phyloP scores from a whole-genome alignment of 1,140 invertebrate species.

The Panulirus ornatus region DNA sequence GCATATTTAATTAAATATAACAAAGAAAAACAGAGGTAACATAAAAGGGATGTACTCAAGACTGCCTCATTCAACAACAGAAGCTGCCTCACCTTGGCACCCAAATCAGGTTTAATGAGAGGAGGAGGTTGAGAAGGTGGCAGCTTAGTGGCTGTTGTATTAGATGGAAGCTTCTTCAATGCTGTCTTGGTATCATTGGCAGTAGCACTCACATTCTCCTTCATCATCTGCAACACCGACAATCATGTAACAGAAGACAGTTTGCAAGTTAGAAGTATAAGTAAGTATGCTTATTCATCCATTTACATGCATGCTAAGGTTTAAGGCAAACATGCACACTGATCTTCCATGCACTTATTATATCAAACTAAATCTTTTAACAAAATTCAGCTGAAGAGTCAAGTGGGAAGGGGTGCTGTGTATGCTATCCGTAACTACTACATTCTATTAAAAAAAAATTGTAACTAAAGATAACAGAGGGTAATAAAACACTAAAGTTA shows the following conservation, averaged over 20 bases:
- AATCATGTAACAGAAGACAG: constrained; percentile 29
- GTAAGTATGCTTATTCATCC: background rate
- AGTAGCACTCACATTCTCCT: constrained; percentile 70
- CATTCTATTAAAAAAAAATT: background rate
- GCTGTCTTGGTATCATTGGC: constrained; percentile 73
- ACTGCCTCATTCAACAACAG: too few relatives aligned
- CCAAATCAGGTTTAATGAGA: constrained; percentile 68
- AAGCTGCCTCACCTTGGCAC: constrained; percentile 60
- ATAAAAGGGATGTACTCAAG: too few relatives aligned
- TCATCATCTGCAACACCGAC: constrained; percentile 72
- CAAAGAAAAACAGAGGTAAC: too few relatives aligned
- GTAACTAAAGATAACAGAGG: background rate
- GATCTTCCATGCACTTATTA: constrained; percentile 17
- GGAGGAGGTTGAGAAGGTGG: constrained; percentile 70
- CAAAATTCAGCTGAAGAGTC: constrained; percentile 46
- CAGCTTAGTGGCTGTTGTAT: constrained; percentile 74
- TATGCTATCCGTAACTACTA: constrained; percentile 5
- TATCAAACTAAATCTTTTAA: constrained; percentile 22
- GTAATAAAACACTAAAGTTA: constrained; percentile 24
- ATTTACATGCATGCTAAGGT: background rate
- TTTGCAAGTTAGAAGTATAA: background rate
- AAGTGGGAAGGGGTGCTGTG: constrained; percentile 56
- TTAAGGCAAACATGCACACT: background rate
- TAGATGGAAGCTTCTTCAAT: constrained; percentile 72
- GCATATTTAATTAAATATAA: too few relatives aligned